Evolutionary conservation across 2,888 invertebrate species (phyloP).

Genomic region (Cantharis rustica): DNA sequence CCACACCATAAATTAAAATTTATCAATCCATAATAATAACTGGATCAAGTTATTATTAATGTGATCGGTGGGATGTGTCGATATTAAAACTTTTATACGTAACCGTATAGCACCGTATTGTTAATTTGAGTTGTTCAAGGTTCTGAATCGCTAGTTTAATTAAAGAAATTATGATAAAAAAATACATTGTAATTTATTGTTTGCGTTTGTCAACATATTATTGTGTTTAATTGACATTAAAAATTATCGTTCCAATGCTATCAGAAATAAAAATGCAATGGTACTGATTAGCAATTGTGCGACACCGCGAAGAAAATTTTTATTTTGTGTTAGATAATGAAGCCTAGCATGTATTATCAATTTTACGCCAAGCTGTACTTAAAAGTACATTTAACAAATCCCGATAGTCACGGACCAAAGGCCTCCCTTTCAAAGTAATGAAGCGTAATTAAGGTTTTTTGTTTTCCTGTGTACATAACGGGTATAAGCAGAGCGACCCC

Average conservation of each 20-base stretch:
- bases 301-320: neutral
- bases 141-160: neutral
- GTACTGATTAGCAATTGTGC: neutral
- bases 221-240: conserved; percentile 1
- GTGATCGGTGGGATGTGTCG: neutral
- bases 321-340: neutral
- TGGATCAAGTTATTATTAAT: neutral
- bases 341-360: neutral
- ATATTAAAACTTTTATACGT: neutral
- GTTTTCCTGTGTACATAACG: too few relatives aligned
- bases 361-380: neutral
- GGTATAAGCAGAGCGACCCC: too few relatives aligned
- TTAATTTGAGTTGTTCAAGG: neutral
- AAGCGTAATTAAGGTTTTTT: neutral
- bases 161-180: neutral
- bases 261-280: neutral
- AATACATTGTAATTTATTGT: neutral
- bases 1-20: neutral
- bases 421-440: neutral
- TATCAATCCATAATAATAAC: neutral
- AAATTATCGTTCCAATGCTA: neutral
- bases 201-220: neutral
- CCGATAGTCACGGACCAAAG: neutral
- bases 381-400: neutral
- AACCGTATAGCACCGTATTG: neutral